phyloP scores from a whole-genome alignment of 2,888 invertebrate genomes.

The Drosophila mimetica region DNA sequence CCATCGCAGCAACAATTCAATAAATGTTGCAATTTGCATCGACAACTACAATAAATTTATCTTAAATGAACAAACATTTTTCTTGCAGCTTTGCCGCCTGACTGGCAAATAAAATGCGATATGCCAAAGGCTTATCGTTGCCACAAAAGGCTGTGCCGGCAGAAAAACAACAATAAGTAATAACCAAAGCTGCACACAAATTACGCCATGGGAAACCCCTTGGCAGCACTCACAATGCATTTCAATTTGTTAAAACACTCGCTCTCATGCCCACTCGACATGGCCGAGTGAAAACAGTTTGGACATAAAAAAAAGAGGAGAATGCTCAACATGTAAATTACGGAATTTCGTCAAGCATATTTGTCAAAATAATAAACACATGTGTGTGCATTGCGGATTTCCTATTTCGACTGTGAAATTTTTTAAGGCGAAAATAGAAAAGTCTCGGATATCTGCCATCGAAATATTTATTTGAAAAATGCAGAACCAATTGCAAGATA shows the following conservation, averaged over 20 bases:
- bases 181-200: slow-evolving; percentile 41
- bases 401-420: neutral
- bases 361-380: slow-evolving; percentile 27
- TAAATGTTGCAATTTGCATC: slow-evolving; percentile 76
- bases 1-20: slow-evolving; percentile 61
- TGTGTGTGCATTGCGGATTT: slow-evolving; percentile 8
- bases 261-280: slow-evolving; percentile 22
- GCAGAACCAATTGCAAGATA: slow-evolving; percentile 12
- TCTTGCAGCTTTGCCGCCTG: slow-evolving; percentile 65
- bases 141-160: slow-evolving; percentile 61
- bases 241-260: slow-evolving; percentile 69
- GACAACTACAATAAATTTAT: slow-evolving; percentile 78
- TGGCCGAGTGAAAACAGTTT: neutral
- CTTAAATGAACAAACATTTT: slow-evolving; percentile 79
- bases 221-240: slow-evolving; percentile 61
- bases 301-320: neutral
- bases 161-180: slow-evolving; percentile 39
- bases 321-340: slow-evolving; percentile 22
- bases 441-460: slow-evolving; percentile 1
- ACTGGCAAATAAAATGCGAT: slow-evolving; percentile 65
- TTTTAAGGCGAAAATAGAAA: neutral
- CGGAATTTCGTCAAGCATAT: slow-evolving; percentile 29
- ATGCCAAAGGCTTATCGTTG: slow-evolving; percentile 71
- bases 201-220: slow-evolving; percentile 17
- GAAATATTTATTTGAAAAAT: slow-evolving; percentile 8